phyloP scores from a whole-genome alignment of 2,888 invertebrate genomes.

The Callimorpha dominula region DNA sequence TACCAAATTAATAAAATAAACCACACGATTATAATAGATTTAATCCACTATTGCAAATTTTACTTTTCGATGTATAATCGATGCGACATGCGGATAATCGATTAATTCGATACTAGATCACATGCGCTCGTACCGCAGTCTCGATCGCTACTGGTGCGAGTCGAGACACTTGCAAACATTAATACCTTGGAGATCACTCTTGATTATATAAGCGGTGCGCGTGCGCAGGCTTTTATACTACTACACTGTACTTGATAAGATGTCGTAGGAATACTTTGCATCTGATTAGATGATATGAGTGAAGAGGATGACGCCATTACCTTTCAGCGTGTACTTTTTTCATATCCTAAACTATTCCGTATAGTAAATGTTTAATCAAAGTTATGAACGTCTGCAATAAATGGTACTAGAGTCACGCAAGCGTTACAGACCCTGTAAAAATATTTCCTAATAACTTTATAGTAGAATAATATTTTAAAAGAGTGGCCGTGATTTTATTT shows the following conservation, averaged over 20 bases:
- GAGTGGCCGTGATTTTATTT: no score
- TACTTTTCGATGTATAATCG: not conserved
- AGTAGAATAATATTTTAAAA: no score
- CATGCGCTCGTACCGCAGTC: slow-evolving; percentile 7
- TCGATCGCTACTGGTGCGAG: slow-evolving; percentile 8
- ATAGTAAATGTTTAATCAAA: no score
- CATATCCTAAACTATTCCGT: no score
- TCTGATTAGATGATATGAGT: not conserved
- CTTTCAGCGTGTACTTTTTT: no score
- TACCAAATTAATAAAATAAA: not conserved
- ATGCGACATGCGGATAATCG: not conserved
- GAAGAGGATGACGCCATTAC: not conserved
- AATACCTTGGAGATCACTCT: slow-evolving; percentile 10
- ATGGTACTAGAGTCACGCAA: no score
- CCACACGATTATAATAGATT: not conserved
- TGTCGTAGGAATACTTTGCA: not conserved
- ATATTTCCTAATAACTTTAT: no score
- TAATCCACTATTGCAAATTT: not conserved
- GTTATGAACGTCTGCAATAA: no score
- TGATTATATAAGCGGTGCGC: slow-evolving; percentile 1
- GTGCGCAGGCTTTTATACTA: slow-evolving; percentile 7
- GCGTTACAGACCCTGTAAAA: no score
- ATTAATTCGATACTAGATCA: slow-evolving; percentile 4
- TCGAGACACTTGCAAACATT: not conserved
- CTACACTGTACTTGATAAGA: slow-evolving; percentile 9